Conservation (phyloP, 2,888 invertebrate genomes). For the Drosophila mercatorum region DNA sequence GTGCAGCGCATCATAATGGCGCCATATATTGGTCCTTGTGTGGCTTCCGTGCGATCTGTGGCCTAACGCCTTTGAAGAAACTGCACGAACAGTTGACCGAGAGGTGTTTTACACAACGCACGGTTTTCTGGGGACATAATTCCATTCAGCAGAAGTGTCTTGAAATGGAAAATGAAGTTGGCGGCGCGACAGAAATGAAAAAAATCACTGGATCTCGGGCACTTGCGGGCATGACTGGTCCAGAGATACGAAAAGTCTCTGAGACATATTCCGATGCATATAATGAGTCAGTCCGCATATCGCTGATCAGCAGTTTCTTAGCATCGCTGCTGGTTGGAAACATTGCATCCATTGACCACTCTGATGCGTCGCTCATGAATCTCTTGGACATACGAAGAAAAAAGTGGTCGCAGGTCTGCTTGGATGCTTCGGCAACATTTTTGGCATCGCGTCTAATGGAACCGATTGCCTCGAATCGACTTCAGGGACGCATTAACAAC, state of each 20-base stretch:
- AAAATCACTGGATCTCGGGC: slow-evolving; percentile 51
- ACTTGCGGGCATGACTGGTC: slow-evolving; percentile 32
- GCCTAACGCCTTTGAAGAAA: slow-evolving; percentile 27
- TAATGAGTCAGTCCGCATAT: slow-evolving; percentile 46
- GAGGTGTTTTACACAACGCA: slow-evolving; percentile 33
- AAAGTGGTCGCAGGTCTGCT: slow-evolving; percentile 89
- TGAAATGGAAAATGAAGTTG: slow-evolving; percentile 43
- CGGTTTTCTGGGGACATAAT: slow-evolving; percentile 25
- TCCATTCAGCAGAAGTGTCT: slow-evolving; percentile 16
- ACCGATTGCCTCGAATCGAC: slow-evolving; percentile 88
- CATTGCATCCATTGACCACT: slow-evolving; percentile 59
- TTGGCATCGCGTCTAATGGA: slow-evolving; percentile 89
- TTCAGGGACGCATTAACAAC: slow-evolving; percentile 89
- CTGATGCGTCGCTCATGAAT: slow-evolving; percentile 54
- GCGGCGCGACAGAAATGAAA: slow-evolving; percentile 15
- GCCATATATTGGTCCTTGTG: slow-evolving; percentile 57
- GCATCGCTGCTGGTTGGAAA: slow-evolving; percentile 58
- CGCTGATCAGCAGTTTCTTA: slow-evolving; percentile 61
- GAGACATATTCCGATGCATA: slow-evolving; percentile 28
- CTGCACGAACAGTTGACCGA: slow-evolving; percentile 61
- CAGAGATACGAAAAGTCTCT: slow-evolving; percentile 51
- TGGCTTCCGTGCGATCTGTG: slow-evolving; percentile 58
- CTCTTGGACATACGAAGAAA: slow-evolving; percentile 91
- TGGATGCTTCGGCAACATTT: slow-evolving; percentile 90
- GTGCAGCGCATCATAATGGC: slow-evolving; percentile 52